A percentile compares a stretch with the other conserved stretches of the same genome.
These are phyloP conservation scores for Holocentrus rufus DNA, from an alignment of 2,797 vertebrate species.

Conservation along the genomic window DNA sequence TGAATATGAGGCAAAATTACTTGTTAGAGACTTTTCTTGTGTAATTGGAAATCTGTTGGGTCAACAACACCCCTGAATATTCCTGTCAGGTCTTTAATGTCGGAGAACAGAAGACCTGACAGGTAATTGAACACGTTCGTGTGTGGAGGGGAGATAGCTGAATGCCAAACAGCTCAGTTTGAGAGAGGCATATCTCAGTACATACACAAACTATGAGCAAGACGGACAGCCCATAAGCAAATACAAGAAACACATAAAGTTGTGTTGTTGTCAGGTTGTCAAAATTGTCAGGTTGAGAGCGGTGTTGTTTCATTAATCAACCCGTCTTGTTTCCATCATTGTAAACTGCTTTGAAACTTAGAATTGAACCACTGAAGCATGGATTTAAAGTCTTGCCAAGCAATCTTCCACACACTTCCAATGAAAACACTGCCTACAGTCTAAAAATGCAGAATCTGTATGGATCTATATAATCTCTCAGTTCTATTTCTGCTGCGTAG, in stretches of 20 bases:
- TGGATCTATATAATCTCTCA: background rate
- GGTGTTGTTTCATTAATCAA: conserved; percentile 8
- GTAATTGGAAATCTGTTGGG: conserved; percentile 9
- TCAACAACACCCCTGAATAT: background rate
- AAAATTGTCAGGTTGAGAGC: background rate
- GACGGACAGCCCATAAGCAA: background rate
- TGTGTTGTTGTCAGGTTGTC: too few relatives aligned
- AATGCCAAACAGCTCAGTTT: background rate
- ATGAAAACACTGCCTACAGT: conserved; percentile 4
- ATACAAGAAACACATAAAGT: background rate
- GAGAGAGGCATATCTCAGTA: background rate
- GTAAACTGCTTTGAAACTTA: background rate
- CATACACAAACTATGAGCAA: conserved; percentile 11
- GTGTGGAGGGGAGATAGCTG: too few relatives aligned
- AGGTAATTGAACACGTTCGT: background rate
- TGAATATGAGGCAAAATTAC: too few relatives aligned
- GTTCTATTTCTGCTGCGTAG: conserved; percentile 19
- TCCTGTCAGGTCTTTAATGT: background rate
- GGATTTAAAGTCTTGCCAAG: background rate
- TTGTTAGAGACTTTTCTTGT: too few relatives aligned
- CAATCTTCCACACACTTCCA: background rate
- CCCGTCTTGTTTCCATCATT: background rate
- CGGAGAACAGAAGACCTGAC: background rate
- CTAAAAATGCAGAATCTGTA: background rate
- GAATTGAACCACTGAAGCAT: background rate